These are phyloP conservation scores for Cercopithecus diana DNA, from an alignment of 2,797 vertebrate genomes.

Conservation along the genomic window DNA sequence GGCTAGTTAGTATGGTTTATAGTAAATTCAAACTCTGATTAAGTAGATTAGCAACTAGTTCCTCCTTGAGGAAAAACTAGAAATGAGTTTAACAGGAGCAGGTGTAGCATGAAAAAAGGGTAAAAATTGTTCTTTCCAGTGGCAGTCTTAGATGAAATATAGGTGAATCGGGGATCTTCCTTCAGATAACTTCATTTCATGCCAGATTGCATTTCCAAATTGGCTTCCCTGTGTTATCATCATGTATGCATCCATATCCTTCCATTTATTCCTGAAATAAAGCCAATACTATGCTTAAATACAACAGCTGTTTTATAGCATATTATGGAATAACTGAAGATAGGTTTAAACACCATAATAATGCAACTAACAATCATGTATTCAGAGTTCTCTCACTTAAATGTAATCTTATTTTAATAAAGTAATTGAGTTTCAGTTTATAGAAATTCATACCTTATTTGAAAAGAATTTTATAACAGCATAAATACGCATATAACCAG, in stretches of 20 bases:
- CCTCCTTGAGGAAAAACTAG: not conserved
- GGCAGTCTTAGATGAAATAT: not conserved
- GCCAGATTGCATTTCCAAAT: not conserved
- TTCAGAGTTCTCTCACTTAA: not conserved
- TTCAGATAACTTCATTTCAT: not conserved
- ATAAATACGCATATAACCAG: not conserved
- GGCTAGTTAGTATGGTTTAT: not conserved
- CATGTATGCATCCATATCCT: not conserved
- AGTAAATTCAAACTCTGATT: not conserved
- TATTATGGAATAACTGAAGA: not conserved
- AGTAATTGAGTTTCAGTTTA: constrained; percentile 39
- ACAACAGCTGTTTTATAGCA: not conserved
- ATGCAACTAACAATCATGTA: not conserved
- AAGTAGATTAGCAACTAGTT: not conserved
- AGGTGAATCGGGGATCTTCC: not conserved
- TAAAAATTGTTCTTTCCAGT: not conserved
- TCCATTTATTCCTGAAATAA: not conserved
- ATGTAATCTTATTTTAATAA: constrained; percentile 30
- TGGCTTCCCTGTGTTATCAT: not conserved
- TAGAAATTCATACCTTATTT: constrained; percentile 20
- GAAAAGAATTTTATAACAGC: constrained; percentile 45
- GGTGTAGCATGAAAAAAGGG: not conserved
- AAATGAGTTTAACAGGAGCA: not conserved
- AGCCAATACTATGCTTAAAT: not conserved
- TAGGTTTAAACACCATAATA: constrained; percentile 16